These are phyloP conservation scores for Setophaga petechia DNA, from an alignment of 2,113 vertebrate genomes.

Conservation along the genomic window DNA sequence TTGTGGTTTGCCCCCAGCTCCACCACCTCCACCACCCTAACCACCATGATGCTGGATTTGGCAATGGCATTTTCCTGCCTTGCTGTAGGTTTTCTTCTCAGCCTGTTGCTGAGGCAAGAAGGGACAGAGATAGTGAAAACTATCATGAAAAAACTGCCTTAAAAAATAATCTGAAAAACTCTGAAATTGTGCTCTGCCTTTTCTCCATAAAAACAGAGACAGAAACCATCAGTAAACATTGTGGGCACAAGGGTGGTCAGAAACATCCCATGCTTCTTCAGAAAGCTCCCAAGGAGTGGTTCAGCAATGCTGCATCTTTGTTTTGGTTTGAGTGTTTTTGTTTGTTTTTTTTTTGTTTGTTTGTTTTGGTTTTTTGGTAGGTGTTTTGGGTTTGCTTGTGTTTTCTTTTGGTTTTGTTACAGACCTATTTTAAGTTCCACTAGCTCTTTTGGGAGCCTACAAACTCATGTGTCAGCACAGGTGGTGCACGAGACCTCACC, in stretches of 20 bases:
- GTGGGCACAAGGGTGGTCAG: not conserved
- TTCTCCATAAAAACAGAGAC: not conserved
- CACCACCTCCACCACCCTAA: not conserved
- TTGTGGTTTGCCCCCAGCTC: not conserved
- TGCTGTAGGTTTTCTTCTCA: not conserved
- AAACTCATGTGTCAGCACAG: not conserved
- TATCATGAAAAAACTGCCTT: not conserved
- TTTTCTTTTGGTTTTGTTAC: not conserved
- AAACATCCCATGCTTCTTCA: not conserved
- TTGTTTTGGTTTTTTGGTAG: not conserved
- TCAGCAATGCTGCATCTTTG: not conserved
- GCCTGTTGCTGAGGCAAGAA: not conserved
- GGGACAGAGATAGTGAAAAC: not conserved
- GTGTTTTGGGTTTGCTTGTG: not conserved
- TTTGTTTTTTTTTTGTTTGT: not conserved
- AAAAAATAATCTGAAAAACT: not conserved
- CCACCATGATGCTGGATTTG: not conserved
- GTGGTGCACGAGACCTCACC: rapidly evolving
- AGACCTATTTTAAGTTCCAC: not conserved
- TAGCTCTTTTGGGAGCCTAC: not conserved
- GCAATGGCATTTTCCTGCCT: not conserved
- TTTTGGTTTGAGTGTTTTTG: not conserved
- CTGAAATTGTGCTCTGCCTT: not conserved
- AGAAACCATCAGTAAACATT: not conserved
- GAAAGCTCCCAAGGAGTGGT: not conserved